These are phyloP conservation scores for Anhinga rufa DNA, from an alignment of 2,113 vertebrate species.

Conservation along the genomic window DNA sequence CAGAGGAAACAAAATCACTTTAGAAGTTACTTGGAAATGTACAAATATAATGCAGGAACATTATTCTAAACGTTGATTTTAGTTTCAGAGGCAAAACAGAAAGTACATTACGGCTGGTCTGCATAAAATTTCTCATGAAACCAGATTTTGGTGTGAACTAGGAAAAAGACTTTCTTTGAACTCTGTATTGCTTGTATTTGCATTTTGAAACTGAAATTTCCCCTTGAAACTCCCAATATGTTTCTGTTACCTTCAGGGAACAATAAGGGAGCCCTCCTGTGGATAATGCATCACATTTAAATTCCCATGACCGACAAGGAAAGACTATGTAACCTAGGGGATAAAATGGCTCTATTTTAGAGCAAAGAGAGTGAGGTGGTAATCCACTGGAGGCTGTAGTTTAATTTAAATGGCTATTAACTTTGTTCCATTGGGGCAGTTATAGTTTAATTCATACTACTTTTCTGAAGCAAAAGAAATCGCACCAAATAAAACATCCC, in stretches of 20 bases:
- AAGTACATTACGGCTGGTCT: not conserved
- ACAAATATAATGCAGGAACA: not conserved
- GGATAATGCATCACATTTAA: conserved; percentile 43
- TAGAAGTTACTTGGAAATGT: not conserved
- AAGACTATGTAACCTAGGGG: conserved; percentile 19
- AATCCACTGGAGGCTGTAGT: conserved; percentile 25
- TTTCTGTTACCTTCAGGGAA: conserved; percentile 46
- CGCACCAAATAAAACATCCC: not conserved
- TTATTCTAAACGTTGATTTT: not conserved
- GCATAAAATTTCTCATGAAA: not conserved
- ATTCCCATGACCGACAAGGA: conserved; percentile 21
- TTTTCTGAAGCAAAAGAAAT: conserved; percentile 40
- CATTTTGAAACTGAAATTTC: conserved; percentile 38
- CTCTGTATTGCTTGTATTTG: conserved; percentile 7
- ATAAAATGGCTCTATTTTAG: conserved; percentile 21
- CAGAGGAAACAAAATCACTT: not conserved
- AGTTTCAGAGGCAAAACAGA: conserved; percentile 29
- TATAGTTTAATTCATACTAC: conserved; percentile 30
- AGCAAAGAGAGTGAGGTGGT: not conserved
- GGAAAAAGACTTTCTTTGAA: conserved; percentile 28
- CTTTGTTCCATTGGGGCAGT: conserved; percentile 29
- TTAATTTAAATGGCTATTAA: conserved; percentile 61
- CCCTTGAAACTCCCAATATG: conserved; percentile 23
- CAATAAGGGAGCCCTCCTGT: conserved; percentile 44
- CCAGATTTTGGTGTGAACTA: not conserved